Evolutionary conservation across 2,113 vertebrate species (phyloP).

Genomic region (Prunella himalayana): DNA sequence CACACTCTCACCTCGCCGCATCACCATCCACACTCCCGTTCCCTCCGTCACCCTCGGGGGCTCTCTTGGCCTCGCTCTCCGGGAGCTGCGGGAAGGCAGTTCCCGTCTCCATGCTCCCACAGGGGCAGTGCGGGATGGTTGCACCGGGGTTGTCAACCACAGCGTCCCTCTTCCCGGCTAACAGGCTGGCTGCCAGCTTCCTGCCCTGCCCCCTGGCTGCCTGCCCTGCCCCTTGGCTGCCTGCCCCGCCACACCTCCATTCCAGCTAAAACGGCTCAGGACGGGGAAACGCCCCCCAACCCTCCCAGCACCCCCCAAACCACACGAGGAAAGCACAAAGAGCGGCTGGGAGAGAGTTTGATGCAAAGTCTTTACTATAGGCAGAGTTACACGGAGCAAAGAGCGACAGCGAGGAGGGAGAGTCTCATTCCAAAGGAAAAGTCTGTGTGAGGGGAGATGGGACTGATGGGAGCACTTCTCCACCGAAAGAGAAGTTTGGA

Average conservation of each 20-base stretch:
- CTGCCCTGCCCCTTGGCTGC: not conserved
- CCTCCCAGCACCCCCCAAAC: not conserved
- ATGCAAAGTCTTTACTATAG: slow-evolving; percentile 29
- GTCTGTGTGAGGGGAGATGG: rapidly evolving
- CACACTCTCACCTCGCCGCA: not conserved
- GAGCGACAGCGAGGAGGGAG: not conserved
- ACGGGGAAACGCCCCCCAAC: rapidly evolving
- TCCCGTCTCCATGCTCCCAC: not conserved
- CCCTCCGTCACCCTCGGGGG: rapidly evolving
- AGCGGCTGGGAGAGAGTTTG: not conserved
- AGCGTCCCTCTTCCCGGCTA: rapidly evolving
- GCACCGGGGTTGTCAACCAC: rapidly evolving
- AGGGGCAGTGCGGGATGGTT: rapidly evolving
- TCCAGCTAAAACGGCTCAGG: not conserved
- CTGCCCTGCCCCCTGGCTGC: not conserved
- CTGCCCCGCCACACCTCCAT: rapidly evolving
- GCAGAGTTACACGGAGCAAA: not conserved
- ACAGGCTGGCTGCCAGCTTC: not conserved
- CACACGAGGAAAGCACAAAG: rapidly evolving
- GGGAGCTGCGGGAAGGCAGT: rapidly evolving
- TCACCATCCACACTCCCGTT: not conserved
- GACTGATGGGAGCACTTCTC: not conserved
- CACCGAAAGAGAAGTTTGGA: not conserved
- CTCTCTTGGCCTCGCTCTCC: rapidly evolving
- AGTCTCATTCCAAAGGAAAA: not conserved